Percentiles rank a stretch among this genome's conserved stretches.
These are phyloP conservation scores for Palythoa grandis DNA, from an alignment of 92 coral and sea anemone species.

Conservation along the genomic window DNA sequence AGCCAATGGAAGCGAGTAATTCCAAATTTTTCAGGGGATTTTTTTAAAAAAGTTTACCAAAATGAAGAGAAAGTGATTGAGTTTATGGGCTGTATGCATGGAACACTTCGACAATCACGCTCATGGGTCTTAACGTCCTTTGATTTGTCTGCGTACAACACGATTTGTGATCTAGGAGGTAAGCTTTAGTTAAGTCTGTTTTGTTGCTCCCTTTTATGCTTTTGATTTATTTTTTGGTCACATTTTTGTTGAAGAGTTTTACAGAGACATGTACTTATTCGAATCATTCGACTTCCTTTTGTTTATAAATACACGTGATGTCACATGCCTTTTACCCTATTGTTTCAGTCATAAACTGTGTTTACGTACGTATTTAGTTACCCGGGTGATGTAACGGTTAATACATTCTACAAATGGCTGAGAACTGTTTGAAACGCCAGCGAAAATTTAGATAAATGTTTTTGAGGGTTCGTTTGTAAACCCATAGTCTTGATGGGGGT, in stretches of 20 bases:
- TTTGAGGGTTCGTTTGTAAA: not conserved
- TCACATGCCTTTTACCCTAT: slow-evolving; percentile 4
- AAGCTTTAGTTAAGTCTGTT: not conserved
- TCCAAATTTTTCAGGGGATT: slow-evolving; percentile 35
- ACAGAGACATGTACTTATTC: not conserved
- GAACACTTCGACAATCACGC: slow-evolving; percentile 44
- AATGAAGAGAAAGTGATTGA: slow-evolving; percentile 39
- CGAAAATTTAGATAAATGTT: not conserved
- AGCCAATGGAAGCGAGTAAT: slow-evolving; percentile 45
- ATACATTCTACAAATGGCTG: slow-evolving; percentile 8
- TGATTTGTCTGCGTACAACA: slow-evolving; percentile 36
- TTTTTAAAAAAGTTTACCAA: slow-evolving; percentile 38
- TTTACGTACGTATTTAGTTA: slow-evolving; percentile 6
- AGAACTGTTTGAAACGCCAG: slow-evolving; percentile 24
- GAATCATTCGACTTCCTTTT: not conserved
- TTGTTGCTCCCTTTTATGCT: not conserved
- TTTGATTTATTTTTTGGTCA: not conserved
- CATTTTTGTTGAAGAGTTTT: not conserved
- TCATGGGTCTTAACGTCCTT: slow-evolving; percentile 31
- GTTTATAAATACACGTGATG: slow-evolving; percentile 23
- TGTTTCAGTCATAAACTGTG: not conserved
- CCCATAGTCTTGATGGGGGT: not conserved
- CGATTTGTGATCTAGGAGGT: slow-evolving; percentile 55
- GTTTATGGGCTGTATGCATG: slow-evolving; percentile 52
- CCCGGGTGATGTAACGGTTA: slow-evolving; percentile 13